These are phyloP conservation scores for Epizoanthus illoricatus DNA, from an alignment of 92 coral and sea anemone species.

Conservation along the genomic window DNA sequence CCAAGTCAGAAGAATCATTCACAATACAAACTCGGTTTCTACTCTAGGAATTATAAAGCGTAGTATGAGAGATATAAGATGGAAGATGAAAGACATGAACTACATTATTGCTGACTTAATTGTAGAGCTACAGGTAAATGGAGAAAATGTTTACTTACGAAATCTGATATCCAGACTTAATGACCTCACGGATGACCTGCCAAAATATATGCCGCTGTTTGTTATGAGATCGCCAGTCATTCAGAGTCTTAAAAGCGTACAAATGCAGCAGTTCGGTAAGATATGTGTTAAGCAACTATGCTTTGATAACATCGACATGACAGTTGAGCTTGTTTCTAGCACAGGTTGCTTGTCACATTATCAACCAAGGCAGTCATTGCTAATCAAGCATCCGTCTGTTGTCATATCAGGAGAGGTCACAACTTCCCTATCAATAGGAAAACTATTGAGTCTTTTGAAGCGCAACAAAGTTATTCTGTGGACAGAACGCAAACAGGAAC, in stretches of 20 bases:
- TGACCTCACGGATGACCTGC: not conserved
- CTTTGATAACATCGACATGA: constrained; percentile 24
- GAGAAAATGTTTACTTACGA: not conserved
- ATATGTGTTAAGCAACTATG: constrained; percentile 38
- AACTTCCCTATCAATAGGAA: not conserved
- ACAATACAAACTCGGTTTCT: not conserved
- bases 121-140: not conserved
- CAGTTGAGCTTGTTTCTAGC: constrained; percentile 18
- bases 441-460: not conserved
- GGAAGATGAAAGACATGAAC: not conserved
- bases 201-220: not conserved
- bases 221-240: constrained; percentile 1
- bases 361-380: not conserved
- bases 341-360: not conserved
- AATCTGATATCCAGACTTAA: constrained; percentile 1
- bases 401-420: not conserved
- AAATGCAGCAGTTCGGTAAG: not conserved
- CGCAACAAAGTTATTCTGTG: not conserved
- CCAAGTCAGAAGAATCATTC: not conserved
- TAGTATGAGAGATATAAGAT: not conserved
- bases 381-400: not conserved
- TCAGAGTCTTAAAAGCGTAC: constrained; percentile 18
- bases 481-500: not conserved
- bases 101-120: not conserved
- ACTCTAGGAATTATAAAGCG: not conserved